Evolutionary conservation across 2,797 vertebrate genomes (phyloP), one percentile per base, ranked within the genome.

Genomic region (Rhynchonycteris naso): DNA sequence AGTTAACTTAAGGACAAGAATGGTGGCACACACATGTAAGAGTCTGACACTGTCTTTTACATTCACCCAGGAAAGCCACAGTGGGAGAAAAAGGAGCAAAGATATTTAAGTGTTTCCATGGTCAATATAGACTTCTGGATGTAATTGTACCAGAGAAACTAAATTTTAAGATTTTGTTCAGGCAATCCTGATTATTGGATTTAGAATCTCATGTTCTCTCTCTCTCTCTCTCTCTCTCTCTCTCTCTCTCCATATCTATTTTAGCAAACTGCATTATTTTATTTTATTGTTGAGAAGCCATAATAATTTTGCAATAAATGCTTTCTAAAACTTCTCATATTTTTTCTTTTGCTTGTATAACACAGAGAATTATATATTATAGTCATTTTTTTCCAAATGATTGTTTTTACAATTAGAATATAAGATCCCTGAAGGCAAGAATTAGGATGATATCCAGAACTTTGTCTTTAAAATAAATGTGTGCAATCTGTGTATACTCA

Each of bases 321-420:
- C 3, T 2, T 85, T 82, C 43, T 89, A 38, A 75, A 93, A 65
- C 7, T 58, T 24, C 15, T 3, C 28, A 15, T 30, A 86, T 28
- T 78, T 52, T 85, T 88, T 78, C 2, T 52, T 58, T 88, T 54
- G 47, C 8, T 92, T 93, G 6, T 35, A 59, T 26, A 78, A 54
- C 7, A 92, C 26, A 68, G 11, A 58, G 4, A 81, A 54, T 50
- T 9, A 78, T 68, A 56, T 65, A 54, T 69, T 69, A 30, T 1
- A 84, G 43, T 58, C 30, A 52, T 87, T 83, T 86, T 83, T 86
- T 93, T 47, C 22, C 38, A 30, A 47, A 87, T 65, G 12, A 13
- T 83, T 93, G 38, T 69, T 88, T 95, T 92, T 93, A 84, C 1
- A 88, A 66, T 79, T 66, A 79, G 50, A 86, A 43, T 79, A 21